phyloP scores from a whole-genome alignment of 2,888 invertebrate species.

The Alviniconcha strummeri region DNA sequence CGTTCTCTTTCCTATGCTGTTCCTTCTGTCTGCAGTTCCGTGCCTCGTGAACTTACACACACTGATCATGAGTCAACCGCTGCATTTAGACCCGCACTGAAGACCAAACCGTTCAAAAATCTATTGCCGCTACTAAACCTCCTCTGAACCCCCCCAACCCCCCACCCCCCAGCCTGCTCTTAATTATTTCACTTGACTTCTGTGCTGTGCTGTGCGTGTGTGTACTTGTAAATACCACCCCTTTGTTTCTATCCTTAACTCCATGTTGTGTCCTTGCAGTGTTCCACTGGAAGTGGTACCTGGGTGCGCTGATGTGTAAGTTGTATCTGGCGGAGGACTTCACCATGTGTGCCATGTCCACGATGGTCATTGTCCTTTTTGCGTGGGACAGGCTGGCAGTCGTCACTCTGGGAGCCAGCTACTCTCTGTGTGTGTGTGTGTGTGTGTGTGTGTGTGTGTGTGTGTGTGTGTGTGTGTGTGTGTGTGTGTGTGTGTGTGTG shows the following conservation, averaged over 20 bases:
- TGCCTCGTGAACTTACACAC: too few relatives aligned
- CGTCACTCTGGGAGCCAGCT: constrained; percentile 47
- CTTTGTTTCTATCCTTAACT: too few relatives aligned
- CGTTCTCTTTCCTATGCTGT: too few relatives aligned
- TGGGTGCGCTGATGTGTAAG: constrained; percentile 55
- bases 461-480: not conserved
- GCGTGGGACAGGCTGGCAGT: constrained; percentile 55
- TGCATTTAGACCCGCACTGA: too few relatives aligned
- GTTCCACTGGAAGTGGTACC: constrained; percentile 48
- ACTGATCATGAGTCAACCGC: constrained; percentile 41
- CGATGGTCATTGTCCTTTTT: constrained; percentile 52
- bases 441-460: not conserved
- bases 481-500: not conserved
- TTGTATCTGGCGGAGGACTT: constrained; percentile 52
- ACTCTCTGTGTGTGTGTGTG: constrained; percentile 24
- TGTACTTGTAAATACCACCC: not conserved
- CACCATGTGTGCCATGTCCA: constrained; percentile 51
- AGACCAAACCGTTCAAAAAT: too few relatives aligned
- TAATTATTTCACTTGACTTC: too few relatives aligned
- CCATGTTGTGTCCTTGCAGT: constrained; percentile 15
- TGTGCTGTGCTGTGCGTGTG: too few relatives aligned
- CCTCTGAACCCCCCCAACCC: constrained; percentile 44
- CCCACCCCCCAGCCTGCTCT: too few relatives aligned
- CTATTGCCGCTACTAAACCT: too few relatives aligned
- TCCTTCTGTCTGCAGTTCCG: too few relatives aligned